These are phyloP conservation scores for Polypterus bichir DNA, from an alignment of 2,113 vertebrate species.

Conservation along the genomic window DNA sequence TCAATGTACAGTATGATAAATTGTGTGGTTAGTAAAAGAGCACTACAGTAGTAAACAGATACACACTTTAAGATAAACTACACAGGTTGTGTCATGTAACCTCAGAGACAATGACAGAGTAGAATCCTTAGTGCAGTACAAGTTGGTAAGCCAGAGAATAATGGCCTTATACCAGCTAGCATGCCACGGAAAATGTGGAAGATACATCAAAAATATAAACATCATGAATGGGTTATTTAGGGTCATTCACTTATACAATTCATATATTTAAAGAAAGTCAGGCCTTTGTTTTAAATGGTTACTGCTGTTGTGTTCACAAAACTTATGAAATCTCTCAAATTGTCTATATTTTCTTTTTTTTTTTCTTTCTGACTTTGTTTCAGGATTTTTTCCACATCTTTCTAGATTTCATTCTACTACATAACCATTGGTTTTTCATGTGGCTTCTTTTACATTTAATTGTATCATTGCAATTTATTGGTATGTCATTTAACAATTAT, in stretches of 20 bases:
- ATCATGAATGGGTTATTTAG: slow-evolving; percentile 24
- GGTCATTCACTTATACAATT: slow-evolving; percentile 34
- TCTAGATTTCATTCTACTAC: too few species aligned
- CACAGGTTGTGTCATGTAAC: slow-evolving; percentile 9
- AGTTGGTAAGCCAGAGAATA: slow-evolving; percentile 56
- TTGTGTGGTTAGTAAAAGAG: too few species aligned
- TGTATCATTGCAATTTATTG: too few species aligned
- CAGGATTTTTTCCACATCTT: not conserved
- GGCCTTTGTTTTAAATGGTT: slow-evolving; percentile 12
- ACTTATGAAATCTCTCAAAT: slow-evolving; percentile 10
- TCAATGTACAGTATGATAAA: too few species aligned
- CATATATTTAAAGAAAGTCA: slow-evolving; percentile 38
- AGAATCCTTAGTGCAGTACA: slow-evolving; percentile 53
- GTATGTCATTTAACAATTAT: too few species aligned
- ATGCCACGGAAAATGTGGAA: slow-evolving; percentile 43
- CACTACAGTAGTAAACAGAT: not conserved
- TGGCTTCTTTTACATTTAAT: too few species aligned
- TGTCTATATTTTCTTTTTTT: slow-evolving; percentile 5
- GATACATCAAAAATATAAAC: slow-evolving; percentile 43
- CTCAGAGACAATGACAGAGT: slow-evolving; percentile 60
- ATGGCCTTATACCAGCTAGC: slow-evolving; percentile 45
- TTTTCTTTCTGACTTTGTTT: slow-evolving; percentile 16
- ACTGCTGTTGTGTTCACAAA: slow-evolving; percentile 12
- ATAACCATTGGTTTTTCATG: too few species aligned
- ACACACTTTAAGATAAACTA: slow-evolving; percentile 5